A percentile compares a stretch with the other conserved stretches of the same genome.
Evolutionary conservation across 1,140 invertebrate genomes (phyloP).

Genomic region (Battus philenor): DNA sequence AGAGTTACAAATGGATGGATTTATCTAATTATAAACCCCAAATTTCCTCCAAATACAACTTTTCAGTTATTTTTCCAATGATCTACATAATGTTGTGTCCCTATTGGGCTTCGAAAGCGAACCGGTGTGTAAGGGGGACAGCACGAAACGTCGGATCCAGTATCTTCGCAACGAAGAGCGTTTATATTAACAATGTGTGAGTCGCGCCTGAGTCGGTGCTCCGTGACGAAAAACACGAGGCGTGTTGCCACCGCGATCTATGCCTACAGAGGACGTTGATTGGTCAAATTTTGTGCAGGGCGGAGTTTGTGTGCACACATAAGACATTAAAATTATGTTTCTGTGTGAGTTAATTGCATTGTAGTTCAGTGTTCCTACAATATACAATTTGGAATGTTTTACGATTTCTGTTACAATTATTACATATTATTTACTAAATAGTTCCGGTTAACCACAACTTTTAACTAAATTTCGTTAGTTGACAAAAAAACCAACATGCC

Average conservation of each 20-base stretch:
- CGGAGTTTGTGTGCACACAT: slow-evolving; percentile 64
- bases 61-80: slow-evolving; percentile 2
- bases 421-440: slow-evolving; percentile 18
- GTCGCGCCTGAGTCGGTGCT: slow-evolving; percentile 72
- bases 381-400: slow-evolving; percentile 50
- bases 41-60: background rate
- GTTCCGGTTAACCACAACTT: too few species aligned
- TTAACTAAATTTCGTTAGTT: too few species aligned
- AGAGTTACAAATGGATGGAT: background rate
- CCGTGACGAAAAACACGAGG: slow-evolving; percentile 70
- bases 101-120: slow-evolving; percentile 15
- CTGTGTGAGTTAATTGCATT: slow-evolving; percentile 72
- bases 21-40: slow-evolving; percentile 8
- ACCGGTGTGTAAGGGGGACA: slow-evolving; percentile 47
- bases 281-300: slow-evolving; percentile 66
- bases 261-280: slow-evolving; percentile 49
- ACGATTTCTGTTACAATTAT: slow-evolving; percentile 53
- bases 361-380: slow-evolving; percentile 58
- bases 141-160: slow-evolving; percentile 49
- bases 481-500: too few species aligned
- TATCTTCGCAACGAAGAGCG: slow-evolving; percentile 63
- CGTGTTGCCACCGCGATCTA: slow-evolving; percentile 69
- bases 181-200: slow-evolving; percentile 69
- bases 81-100: slow-evolving; percentile 7
- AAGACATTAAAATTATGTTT: slow-evolving; percentile 37